Evolutionary conservation across 92 coral and sea anemone genomes (phyloP), one percentile per base, ranked within the genome.

Genomic region (Plumapathes pennacea): DNA sequence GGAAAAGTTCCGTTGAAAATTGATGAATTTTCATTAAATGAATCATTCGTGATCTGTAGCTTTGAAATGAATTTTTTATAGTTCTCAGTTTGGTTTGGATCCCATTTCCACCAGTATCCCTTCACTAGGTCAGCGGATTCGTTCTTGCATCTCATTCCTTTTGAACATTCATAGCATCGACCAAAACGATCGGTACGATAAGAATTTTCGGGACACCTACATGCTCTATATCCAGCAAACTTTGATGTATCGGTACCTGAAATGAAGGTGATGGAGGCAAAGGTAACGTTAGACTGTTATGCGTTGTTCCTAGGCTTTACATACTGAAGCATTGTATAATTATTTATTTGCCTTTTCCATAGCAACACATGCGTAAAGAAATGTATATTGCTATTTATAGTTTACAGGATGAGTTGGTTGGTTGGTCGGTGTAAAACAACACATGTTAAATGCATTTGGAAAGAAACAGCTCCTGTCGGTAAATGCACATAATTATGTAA

Each of bases 71-170:
- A 72, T 18, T 25, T n/a, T 27, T 45, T 29, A 50, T 61, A 60
- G 12, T 48, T 33, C 27, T 9, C 19, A 47, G 46, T 32, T n/a
- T 32, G 33, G n/a, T n/a, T n/a, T 15, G 50, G 31, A 36, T 72
- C 48, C 79, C 79, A 72, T 17, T 17, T 62, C 79, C 79, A 72
- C 60, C 40, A 61, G 50, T 60, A 72, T 2, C 79, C 79, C n/a
- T 25, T 27, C 1, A 52, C 26, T 15, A 72, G 46, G 24, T 44
- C 40, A 10, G 64, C 64, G 44, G 51, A 53, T 11, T 72, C 80
- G 31, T 72, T 46, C 27, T 60, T 25, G 54, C 80, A 72, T 50
- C 28, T 50, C 5, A 49, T 58, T 33, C 41, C 71, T 6, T 60
- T 40, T 10, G 60, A 46, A 50, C 79, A 72, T 17, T 65, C 25